Evolutionary conservation across 64 coral and sea anemone genomes (phyloP).

Genomic region (Exaiptasia diaphana): DNA sequence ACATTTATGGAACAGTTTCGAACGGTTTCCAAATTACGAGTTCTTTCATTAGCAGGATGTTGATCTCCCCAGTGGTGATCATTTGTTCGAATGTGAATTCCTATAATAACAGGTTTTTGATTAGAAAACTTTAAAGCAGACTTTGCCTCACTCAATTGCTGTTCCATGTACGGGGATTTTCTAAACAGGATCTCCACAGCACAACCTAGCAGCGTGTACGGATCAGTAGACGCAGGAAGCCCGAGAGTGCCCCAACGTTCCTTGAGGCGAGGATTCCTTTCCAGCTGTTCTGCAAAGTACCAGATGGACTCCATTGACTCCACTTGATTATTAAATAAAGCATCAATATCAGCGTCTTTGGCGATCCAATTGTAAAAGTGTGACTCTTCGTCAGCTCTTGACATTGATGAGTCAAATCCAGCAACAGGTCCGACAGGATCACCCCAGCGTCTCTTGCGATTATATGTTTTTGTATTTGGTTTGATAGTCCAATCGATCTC

Average conservation of each 20-base stretch:
- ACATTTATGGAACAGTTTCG: not conserved
- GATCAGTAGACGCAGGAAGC: not conserved
- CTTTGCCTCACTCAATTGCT: not conserved
- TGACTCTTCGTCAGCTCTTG: not conserved
- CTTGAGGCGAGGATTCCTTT: not conserved
- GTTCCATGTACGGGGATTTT: not conserved
- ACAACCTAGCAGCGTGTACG: constrained; percentile 11
- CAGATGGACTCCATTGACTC: constrained; percentile 15
- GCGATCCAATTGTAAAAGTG: not conserved
- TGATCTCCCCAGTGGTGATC: constrained; percentile 18
- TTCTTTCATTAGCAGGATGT: not conserved
- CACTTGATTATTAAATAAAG: not conserved
- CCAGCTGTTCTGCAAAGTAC: constrained; percentile 6
- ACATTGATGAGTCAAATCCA: not conserved
- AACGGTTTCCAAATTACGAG: not conserved
- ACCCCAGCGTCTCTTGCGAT: not conserved
- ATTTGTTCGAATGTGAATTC: constrained; percentile 42
- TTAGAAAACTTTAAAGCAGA: not conserved
- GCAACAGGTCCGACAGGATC: not conserved
- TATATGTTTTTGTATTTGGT: too few species aligned
- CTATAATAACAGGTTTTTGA: not conserved
- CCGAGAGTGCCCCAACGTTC: not conserved
- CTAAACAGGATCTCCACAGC: constrained; percentile 26
- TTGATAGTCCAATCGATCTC: constrained; percentile 29
- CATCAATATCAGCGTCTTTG: not conserved